A percentile compares a stretch with the other conserved stretches of the same genome.
Conservation (phyloP, 1,140 invertebrate species). For the Lepidotrigona ventralis region DNA sequence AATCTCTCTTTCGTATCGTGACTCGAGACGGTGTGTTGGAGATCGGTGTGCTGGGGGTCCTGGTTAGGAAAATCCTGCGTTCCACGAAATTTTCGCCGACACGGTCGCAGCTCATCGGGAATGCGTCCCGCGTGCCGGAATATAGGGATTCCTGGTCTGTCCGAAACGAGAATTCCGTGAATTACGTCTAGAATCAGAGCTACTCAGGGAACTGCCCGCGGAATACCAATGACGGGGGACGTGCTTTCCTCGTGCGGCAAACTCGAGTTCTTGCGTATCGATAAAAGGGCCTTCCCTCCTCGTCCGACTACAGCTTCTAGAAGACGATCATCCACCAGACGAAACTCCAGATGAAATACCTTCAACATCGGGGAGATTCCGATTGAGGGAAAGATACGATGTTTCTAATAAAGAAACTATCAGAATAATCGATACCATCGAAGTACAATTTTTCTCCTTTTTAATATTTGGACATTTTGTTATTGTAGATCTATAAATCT, state of each 20-base stretch:
- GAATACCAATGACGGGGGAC: constrained; percentile 56
- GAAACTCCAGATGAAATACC: background rate
- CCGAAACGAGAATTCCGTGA: constrained; percentile 61
- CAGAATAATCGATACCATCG: too few relatives aligned
- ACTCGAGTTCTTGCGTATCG: background rate
- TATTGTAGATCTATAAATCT: too few relatives aligned
- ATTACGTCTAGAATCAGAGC: constrained; percentile 66
- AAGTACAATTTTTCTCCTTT: too few relatives aligned
- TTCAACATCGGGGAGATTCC: background rate
- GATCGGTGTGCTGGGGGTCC: background rate
- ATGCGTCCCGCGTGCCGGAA: constrained; percentile 45
- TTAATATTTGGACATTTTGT: too few relatives aligned
- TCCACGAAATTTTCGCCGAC: constrained; percentile 52
- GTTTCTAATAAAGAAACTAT: background rate
- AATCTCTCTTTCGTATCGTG: constrained; percentile 11
- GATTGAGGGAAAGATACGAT: background rate
- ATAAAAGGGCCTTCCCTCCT: background rate
- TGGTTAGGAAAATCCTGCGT: constrained; percentile 52
- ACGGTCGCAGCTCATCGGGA: constrained; percentile 40
- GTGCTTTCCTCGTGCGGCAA: constrained; percentile 19
- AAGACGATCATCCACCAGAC: background rate
- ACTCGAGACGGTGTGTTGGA: background rate
- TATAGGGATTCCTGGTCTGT: constrained; percentile 55
- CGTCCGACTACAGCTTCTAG: background rate
- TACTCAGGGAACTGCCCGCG: constrained; percentile 46